Conservation (phyloP, 2,888 invertebrate genomes). For the Poecilus cupreus region DNA sequence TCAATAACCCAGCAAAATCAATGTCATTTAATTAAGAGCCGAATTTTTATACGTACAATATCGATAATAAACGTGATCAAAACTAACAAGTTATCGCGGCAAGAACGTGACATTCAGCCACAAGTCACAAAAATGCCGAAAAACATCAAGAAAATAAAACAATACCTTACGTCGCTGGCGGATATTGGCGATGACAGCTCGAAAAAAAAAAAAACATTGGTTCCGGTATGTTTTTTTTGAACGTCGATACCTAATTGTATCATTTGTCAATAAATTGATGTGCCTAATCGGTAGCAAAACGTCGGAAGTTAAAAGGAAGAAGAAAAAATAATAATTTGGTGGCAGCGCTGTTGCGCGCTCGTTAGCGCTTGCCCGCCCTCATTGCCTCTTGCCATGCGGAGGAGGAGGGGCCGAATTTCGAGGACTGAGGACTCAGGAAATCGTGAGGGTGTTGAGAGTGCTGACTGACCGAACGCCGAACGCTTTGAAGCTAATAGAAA, state of each 20-base stretch:
- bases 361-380: conserved; percentile 24
- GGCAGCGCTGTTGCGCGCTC: conserved; percentile 42
- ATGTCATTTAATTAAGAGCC: too few species aligned
- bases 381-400: not conserved
- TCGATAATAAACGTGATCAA: not conserved
- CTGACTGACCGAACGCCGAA: conserved; percentile 29
- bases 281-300: conserved; percentile 48
- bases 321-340: conserved; percentile 52
- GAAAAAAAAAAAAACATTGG: conserved; percentile 42
- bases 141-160: conserved; percentile 50
- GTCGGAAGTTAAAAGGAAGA: conserved; percentile 46
- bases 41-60: not conserved
- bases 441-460: conserved; percentile 22
- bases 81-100: not conserved
- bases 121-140: conserved; percentile 7
- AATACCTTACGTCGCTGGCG: conserved; percentile 22
- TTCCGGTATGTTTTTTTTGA: conserved; percentile 48
- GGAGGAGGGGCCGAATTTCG: not conserved
- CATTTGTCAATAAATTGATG: conserved; percentile 54
- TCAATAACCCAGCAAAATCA: too few species aligned
- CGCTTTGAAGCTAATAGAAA: conserved; percentile 15
- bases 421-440: conserved; percentile 22
- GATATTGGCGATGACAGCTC: conserved; percentile 42
- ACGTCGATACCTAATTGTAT: conserved; percentile 53
- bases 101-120: conserved; percentile 9